Evolutionary conservation across 2,888 invertebrate species (phyloP).

Genomic region (Chirona hameri): DNA sequence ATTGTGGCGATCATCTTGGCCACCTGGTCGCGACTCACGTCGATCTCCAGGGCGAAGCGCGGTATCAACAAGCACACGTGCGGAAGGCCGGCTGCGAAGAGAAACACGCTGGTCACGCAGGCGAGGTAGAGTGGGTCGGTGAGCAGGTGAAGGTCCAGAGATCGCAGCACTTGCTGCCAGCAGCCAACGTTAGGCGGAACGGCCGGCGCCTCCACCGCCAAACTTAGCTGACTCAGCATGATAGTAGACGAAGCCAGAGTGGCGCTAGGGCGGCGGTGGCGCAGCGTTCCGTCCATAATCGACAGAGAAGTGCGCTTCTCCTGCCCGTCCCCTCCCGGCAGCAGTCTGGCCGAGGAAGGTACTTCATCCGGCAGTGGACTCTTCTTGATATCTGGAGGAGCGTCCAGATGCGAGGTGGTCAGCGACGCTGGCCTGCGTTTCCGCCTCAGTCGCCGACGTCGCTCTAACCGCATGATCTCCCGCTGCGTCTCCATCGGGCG

Average conservation of each 20-base stretch:
- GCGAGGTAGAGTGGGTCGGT: neutral
- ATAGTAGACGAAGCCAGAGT: neutral
- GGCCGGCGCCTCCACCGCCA: neutral
- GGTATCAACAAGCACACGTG: neutral
- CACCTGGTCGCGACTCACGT: neutral
- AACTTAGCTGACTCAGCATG: neutral
- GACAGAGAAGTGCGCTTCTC: neutral
- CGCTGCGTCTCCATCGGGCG: neutral
- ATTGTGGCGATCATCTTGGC: neutral
- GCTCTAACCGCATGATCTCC: neutral
- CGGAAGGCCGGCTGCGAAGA: neutral
- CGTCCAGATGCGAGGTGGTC: neutral
- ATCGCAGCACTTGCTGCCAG: neutral
- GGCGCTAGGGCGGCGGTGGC: neutral
- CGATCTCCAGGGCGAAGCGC: constrained; percentile 6
- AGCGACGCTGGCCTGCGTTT: neutral
- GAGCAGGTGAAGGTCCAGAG: neutral
- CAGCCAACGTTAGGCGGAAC: neutral
- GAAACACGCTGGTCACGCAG: neutral
- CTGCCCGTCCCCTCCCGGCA: neutral
- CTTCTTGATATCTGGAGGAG: neutral
- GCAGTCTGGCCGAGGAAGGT: neutral
- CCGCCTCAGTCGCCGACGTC: neutral
- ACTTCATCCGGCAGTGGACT: too few species aligned
- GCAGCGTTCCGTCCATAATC: too few species aligned